Evolutionary conservation across 1,140 invertebrate genomes (phyloP), one percentile per base, ranked within the genome.

Genomic region (Halesus radiatus): DNA sequence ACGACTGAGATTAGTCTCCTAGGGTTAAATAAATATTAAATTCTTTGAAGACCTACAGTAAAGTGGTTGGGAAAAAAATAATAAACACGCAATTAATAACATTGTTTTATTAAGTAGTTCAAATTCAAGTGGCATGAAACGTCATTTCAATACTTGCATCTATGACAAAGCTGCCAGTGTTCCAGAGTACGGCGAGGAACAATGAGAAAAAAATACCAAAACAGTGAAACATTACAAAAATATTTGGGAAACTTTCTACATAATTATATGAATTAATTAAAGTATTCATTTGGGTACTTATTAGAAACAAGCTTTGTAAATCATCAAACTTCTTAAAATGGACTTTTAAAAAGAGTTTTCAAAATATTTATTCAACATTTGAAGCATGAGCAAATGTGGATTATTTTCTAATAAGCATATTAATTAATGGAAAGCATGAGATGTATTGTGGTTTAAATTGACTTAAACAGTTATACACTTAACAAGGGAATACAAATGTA

Each of bases 231-330:
- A 75, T 75, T 75, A 75, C 72, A 75, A 75, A 75, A 75, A 75
- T 75, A 75, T 75, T 75, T 37, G 20, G 37, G 70, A 75, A 75
- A 75, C 13, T 58, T 75, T 58, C 72, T 75, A 75, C 72, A 75
- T 56, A 56, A 18, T 56, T 60, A 23, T 60, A 13, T 26, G 10
- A 23, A 56, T 20, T 56, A 56, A 56, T 56, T 20, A 56, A 56
- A 56, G n/a, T 56, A 20, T 56, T 56, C n/a, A 20, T 56, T 56
- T 56, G 18, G n/a, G n/a, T 56, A 56, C 23, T 66, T 32, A 66
- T 66, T 29, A 16, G 26, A 32, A 32, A 66, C 13, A 32, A 66
- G 16, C 62, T 66, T 37, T 16, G 20, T 20, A 66, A 18, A 32
- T 32, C 62, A 45, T 6, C 26, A 22, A 66, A 26, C 26, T 32